Evolutionary conservation across 2,113 vertebrate genomes (phyloP), one percentile per base, ranked within the genome.

Genomic region (Syngnathoides biaculeatus): DNA sequence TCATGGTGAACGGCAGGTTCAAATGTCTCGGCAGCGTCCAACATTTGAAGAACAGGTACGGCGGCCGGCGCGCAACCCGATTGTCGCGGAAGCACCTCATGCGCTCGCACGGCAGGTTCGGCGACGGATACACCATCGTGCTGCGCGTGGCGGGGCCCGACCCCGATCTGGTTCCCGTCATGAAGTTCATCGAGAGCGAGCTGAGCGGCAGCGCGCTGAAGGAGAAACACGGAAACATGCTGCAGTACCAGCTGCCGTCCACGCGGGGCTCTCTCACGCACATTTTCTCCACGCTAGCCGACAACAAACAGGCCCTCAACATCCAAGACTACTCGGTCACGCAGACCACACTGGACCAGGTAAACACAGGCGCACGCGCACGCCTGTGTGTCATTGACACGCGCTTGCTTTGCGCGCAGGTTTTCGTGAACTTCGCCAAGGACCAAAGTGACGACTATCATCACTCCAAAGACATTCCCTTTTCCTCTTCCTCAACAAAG

Each of bases 361-460:
- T 90, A 19, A n/a, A n/a, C 11, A 27, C 64, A 11, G 1, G 0
- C 52, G 13, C 35, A 47, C 24, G 14, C 53, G 38, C n/a, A 39
- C 14, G n/a, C n/a, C n/a, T n/a, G n/a, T n/a, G n/a, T 12, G 39
- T 7, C 4, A 43, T 24, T 26, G 22, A 47, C 42, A 19, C 13
- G 8, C 4, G 39, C 22, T 15, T 8, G n/a, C 24, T 45, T 63
- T 42, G 48, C 9, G 62, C 88, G 78, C 78, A 99, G 97, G 97
- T 99, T 82, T 99, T 99, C 84, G 95, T 99, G 84, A 99, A 99
- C 90, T 99, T 99, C 81, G 97, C 97, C 56, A 99, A 98, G 92
- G 97, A 99, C 93, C 97, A 99, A 93, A 98, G 95, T 9, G 96
- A 98, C 0, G 97, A 99, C 6, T 96, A 99, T 85, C 93, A 94